Base-by-base conservation (phyloP, 2,113 vertebrate species). In the Elephas maximus region DNA sequence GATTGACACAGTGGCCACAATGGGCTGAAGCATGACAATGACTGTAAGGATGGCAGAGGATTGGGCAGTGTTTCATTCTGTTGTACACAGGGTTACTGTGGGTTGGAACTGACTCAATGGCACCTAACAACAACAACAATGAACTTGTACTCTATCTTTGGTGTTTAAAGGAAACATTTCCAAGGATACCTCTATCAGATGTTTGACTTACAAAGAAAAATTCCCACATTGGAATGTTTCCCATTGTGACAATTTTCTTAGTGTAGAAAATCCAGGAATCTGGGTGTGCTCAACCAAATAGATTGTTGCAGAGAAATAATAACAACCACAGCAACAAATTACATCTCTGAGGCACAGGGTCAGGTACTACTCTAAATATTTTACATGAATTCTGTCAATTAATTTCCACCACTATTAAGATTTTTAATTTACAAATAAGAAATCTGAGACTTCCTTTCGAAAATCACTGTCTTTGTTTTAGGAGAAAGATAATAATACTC, bases 121-220 rank as follows among this genome's bases (percentile, higher is more conserved):
- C 48, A 48, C 48, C 48, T 48, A 10, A 48, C 48, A 48, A 48
- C 48, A 48, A 48, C 48, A 48, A 48, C 48, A 94, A 53, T 57
- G 79, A 81, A 82, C 89, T 96, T 80, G 90, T 37, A 82, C 69
- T 84, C 37, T 37, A 90, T 37, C 5, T 67, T 74, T 37, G 37
- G 37, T 37, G 37, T 37, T 37, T 51, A 74, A 80, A 85, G 37
- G 0, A 81, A 41, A 53, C 11, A 73, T 37, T 60, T 83, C 45
- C 92, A 30, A 8, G 87, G 92, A 90, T 20, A 3, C 4, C 26
- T 90, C 28, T 28, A 82, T 85, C 18, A 33, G 74, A 81, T 62
- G 24, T 81, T 90, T 84, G 17, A 88, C 23, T 65, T 44, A 60
- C 6, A 67, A 63, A 7, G 12, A 57, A 79, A 62, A 88, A 62